Percentiles rank a stretch among this genome's conserved stretches.
phyloP scores from a whole-genome alignment of 2,888 invertebrate species.

The Synanthedon andrenaeformis region DNA sequence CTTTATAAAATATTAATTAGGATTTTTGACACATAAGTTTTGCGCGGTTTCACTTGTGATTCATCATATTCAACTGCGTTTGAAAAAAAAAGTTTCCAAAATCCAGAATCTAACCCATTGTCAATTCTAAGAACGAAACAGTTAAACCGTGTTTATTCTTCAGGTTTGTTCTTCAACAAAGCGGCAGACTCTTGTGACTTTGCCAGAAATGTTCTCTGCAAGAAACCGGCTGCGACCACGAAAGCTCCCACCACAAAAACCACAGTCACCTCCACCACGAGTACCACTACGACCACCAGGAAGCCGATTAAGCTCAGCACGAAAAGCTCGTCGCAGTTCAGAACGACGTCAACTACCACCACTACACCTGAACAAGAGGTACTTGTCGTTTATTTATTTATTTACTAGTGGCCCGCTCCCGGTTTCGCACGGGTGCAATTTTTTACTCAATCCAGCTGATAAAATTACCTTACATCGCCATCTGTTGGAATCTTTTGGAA shows the following conservation, averaged over 20 bases:
- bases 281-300: constrained; percentile 54
- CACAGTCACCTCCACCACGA: constrained; percentile 62
- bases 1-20: too few relatives aligned
- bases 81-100: too few relatives aligned
- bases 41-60: too few relatives aligned
- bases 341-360: constrained; percentile 52
- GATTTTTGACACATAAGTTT: not conserved
- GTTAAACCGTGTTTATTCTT: not conserved
- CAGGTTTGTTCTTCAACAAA: constrained; percentile 91
- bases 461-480: too few relatives aligned
- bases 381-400: too few relatives aligned
- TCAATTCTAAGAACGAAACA: too few relatives aligned
- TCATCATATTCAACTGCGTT: too few relatives aligned
- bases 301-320: constrained; percentile 52
- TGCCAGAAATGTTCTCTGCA: constrained; percentile 87
- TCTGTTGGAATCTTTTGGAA: too few relatives aligned
- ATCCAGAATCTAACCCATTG: too few relatives aligned
- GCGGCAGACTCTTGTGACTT: constrained; percentile 94
- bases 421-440: too few relatives aligned
- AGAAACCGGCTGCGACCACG: constrained; percentile 68
- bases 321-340: constrained; percentile 47
- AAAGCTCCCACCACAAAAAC: constrained; percentile 50
- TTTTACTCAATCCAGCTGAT: too few relatives aligned
- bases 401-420: too few relatives aligned
- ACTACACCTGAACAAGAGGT: constrained; percentile 52